phyloP scores from a whole-genome alignment of 2,888 invertebrate genomes.

The Polymixis lichenea region DNA sequence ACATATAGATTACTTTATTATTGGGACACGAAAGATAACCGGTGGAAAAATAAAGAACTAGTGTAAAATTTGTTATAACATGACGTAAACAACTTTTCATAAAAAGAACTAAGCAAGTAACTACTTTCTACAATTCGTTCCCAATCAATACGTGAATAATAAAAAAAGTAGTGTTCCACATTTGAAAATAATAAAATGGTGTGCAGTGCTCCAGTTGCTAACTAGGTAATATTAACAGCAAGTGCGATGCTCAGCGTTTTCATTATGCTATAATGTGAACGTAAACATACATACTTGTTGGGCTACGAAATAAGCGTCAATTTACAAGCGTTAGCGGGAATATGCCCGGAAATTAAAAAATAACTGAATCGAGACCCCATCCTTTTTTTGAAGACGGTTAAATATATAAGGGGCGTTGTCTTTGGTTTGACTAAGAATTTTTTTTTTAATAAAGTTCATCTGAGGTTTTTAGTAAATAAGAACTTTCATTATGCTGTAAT shows the following conservation, averaged over 20 bases:
- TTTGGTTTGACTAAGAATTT: background rate
- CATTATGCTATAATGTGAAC: slow-evolving; percentile 44
- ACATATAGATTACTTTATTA: background rate
- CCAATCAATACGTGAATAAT: slow-evolving; percentile 31
- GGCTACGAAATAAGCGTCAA: slow-evolving; percentile 28
- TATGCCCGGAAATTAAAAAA: background rate
- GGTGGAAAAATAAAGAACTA: background rate
- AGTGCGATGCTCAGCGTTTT: slow-evolving; percentile 56
- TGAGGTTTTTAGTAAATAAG: too few relatives aligned
- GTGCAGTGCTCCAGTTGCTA: slow-evolving; percentile 61
- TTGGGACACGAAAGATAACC: background rate
- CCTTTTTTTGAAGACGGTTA: too few relatives aligned
- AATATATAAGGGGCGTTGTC: background rate
- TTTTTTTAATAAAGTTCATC: too few relatives aligned
- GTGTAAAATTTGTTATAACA: background rate
- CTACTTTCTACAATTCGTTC: slow-evolving; percentile 33
- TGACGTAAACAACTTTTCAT: background rate
- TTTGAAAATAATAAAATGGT: slow-evolving; percentile 54
- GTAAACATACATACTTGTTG: slow-evolving; percentile 45
- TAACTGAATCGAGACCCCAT: too few relatives aligned
- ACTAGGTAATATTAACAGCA: slow-evolving; percentile 62
- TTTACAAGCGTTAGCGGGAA: background rate
- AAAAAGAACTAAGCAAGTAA: background rate
- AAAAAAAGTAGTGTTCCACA: slow-evolving; percentile 43
- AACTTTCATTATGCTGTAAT: too few relatives aligned